These are phyloP conservation scores for Solea senegalensis DNA, from an alignment of 2,113 vertebrate genomes.

Conservation along the genomic window DNA sequence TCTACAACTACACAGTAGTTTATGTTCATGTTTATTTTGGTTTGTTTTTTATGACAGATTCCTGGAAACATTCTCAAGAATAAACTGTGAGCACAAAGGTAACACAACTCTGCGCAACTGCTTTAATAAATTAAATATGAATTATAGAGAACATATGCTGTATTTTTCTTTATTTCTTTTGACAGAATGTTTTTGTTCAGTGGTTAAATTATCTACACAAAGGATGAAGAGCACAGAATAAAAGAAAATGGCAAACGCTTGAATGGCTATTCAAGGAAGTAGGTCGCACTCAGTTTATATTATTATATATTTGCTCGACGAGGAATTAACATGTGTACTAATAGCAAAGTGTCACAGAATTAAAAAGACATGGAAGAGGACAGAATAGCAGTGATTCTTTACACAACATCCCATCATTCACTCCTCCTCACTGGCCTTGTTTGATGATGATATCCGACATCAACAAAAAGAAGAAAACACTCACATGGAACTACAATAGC, in stretches of 20 bases:
- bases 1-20: no score
- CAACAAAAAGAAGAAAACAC: not conserved
- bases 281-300: not conserved
- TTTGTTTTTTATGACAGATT: no score
- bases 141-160: not conserved
- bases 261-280: not conserved
- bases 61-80: no score
- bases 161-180: conserved; percentile 52
- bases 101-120: not conserved
- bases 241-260: not conserved
- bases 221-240: conserved; percentile 12
- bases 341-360: not conserved
- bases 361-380: not conserved
- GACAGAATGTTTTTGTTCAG: conserved; percentile 37
- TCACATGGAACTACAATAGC: no score
- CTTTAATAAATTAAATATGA: not conserved
- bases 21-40: no score
- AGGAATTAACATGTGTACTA: not conserved
- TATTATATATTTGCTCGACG: not conserved
- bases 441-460: conserved; percentile 85
- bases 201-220: conserved; percentile 38
- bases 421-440: conserved; percentile 75
- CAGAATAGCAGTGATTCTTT: not conserved
- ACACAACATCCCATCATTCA: not conserved
- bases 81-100: no score